These are phyloP conservation scores for Merops nubicus DNA, from an alignment of 2,113 vertebrate species.

Conservation along the genomic window DNA sequence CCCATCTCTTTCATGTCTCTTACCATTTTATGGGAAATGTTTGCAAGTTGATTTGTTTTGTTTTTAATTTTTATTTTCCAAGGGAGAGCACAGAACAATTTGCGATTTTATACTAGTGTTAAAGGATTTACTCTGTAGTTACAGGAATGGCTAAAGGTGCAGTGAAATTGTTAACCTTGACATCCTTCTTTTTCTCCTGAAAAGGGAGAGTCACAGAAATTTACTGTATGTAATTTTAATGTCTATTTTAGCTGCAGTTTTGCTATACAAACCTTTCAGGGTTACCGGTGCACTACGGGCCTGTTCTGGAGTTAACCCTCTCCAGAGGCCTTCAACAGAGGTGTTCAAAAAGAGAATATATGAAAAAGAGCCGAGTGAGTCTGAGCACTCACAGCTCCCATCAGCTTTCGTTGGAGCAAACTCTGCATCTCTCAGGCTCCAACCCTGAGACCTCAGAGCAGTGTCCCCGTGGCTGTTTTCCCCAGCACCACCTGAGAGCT, in stretches of 20 bases:
- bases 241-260: conserved; percentile 27
- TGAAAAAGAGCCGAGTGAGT: neutral
- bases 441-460: neutral
- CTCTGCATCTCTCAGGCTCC: neutral
- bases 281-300: neutral
- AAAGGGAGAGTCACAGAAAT: neutral
- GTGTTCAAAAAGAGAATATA: neutral
- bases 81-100: conserved; percentile 72
- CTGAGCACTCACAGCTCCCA: neutral
- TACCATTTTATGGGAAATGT: conserved; percentile 44
- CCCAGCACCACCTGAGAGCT: neutral
- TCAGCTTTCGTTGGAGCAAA: neutral
- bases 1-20: conserved; percentile 5
- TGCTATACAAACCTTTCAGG: conserved; percentile 1
- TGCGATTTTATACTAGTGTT: conserved; percentile 36
- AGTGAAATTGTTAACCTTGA: conserved; percentile 39
- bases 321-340: neutral
- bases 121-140: conserved; percentile 61
- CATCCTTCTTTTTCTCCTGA: neutral
- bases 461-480: neutral
- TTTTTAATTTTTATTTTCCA: conserved; percentile 17
- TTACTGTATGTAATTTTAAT: conserved; percentile 13
- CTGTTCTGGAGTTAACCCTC: neutral
- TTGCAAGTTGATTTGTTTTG: conserved; percentile 28
- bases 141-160: conserved; percentile 35